Evolutionary conservation across 2,797 vertebrate genomes (phyloP), one percentile per base, ranked within the genome.

Genomic region (Apogon hyalosoma): DNA sequence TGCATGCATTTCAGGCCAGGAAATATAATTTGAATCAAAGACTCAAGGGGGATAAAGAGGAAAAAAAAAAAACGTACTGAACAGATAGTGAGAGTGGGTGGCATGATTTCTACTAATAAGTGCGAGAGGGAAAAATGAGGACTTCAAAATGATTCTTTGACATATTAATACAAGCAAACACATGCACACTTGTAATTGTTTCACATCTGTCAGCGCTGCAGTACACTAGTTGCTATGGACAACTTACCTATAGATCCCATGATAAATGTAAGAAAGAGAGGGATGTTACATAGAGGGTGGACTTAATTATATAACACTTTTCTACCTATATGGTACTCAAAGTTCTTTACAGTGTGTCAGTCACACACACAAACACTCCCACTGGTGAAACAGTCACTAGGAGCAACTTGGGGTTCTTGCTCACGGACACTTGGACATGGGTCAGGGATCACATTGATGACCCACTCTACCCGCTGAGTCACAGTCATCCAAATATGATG

Each of bases 191-290:
- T 33, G 69, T 77, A 61, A 82, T 82, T 78, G 78, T 56, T 52
- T 60, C 60, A 81, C 65, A 86, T 83, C 68, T 72, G 70, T 82
- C 57, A 72, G 63, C 48, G 74, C 50, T 53, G 38, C 46, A 81
- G 55, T 19, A 12, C 73, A 65, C 68, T 73, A 79, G 87, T 92
- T 92, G 89, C 87, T 82, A 91, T 70, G 85, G 89, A 82, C 77
- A 84, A 77, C 77, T 62, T 75, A 42, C 51, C 28, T 51, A 59
- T 13, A 47, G n/a, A n/a, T n/a, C n/a, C n/a, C n/a, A n/a, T n/a
- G n/a, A n/a, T n/a, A n/a, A n/a, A n/a, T n/a, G 57, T 48, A 55
- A 54, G 61, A 68, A 31, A 39, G 46, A 41, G 42, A 28, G 38
- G 19, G 19, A 3, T 21, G 19, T 21, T 21, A 21, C 3, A 21